Evolutionary conservation across 2,888 invertebrate genomes (phyloP).

Genomic region (Patella caerulea): DNA sequence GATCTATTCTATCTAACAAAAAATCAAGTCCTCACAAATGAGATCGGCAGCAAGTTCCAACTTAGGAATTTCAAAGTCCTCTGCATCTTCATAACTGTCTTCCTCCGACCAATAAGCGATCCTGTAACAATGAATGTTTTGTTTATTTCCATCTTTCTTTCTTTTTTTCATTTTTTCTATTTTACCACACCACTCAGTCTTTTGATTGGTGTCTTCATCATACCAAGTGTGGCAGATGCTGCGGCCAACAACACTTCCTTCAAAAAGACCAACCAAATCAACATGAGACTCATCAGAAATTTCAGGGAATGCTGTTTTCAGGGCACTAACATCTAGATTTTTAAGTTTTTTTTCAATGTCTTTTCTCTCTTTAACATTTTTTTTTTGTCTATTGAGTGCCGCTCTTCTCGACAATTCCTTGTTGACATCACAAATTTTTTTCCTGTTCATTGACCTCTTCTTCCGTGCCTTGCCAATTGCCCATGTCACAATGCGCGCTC

Average conservation of each 20-base stretch:
- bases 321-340: neutral
- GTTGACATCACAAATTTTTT: neutral
- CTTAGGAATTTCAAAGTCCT: slow-evolving; percentile 20
- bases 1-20: neutral
- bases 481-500: slow-evolving; percentile 13
- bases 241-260: slow-evolving; percentile 26
- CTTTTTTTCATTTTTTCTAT: slow-evolving; percentile 18
- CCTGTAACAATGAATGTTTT: neutral
- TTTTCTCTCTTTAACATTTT: slow-evolving; percentile 21
- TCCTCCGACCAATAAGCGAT: slow-evolving; percentile 16
- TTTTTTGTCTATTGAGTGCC: slow-evolving; percentile 18
- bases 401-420: slow-evolving; percentile 14
- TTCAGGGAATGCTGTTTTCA: neutral
- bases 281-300: neutral
- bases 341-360: slow-evolving; percentile 18
- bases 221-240: slow-evolving; percentile 28
- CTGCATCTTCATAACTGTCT: slow-evolving; percentile 26
- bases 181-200: slow-evolving; percentile 5
- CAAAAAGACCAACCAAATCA: slow-evolving; percentile 17
- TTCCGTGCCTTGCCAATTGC: slow-evolving; percentile 16
- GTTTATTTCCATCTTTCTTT: neutral
- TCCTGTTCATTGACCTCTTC: slow-evolving; percentile 18
- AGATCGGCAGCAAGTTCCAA: slow-evolving; percentile 26
- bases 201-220: slow-evolving; percentile 10
- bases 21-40: slow-evolving; percentile 14